Evolutionary conservation across 2,888 invertebrate species (phyloP).

Genomic region (Protodeltote pygarga): DNA sequence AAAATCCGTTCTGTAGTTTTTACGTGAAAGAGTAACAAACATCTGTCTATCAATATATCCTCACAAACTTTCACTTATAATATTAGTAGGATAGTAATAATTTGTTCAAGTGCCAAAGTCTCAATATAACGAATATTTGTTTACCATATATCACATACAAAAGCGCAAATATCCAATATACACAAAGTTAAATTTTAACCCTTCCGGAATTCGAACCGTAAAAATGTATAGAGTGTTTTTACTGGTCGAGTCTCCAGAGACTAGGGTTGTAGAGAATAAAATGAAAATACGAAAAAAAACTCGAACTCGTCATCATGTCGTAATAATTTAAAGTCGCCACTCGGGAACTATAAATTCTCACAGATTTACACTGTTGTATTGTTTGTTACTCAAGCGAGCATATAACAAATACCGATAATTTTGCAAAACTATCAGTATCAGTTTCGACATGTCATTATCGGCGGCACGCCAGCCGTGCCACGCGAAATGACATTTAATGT

Average conservation of each 20-base stretch:
- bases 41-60: too few species aligned
- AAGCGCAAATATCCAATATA: slow-evolving; percentile 10
- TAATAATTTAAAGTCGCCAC: slow-evolving; percentile 36
- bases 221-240: slow-evolving; percentile 28
- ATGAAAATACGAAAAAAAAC: slow-evolving; percentile 18
- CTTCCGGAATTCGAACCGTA: slow-evolving; percentile 5
- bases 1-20: too few species aligned
- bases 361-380: slow-evolving; percentile 14
- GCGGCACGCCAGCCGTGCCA: slow-evolving; percentile 22
- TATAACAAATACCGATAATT: slow-evolving; percentile 54
- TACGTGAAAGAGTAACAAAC: too few species aligned
- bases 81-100: too few species aligned
- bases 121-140: too few species aligned
- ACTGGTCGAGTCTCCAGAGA: slow-evolving; percentile 10
- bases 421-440: slow-evolving; percentile 57
- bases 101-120: too few species aligned
- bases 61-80: too few species aligned
- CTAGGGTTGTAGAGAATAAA: slow-evolving; percentile 21
- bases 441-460: slow-evolving; percentile 61
- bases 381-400: slow-evolving; percentile 18
- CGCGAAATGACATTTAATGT: slow-evolving; percentile 46
- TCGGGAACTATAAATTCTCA: slow-evolving; percentile 40
- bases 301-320: slow-evolving; percentile 12
- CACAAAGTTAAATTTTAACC: slow-evolving; percentile 3
- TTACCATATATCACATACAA: too few species aligned